These are phyloP conservation scores for Eudyptes chrysolophus DNA, from an alignment of 2,113 vertebrate genomes.

Conservation along the genomic window DNA sequence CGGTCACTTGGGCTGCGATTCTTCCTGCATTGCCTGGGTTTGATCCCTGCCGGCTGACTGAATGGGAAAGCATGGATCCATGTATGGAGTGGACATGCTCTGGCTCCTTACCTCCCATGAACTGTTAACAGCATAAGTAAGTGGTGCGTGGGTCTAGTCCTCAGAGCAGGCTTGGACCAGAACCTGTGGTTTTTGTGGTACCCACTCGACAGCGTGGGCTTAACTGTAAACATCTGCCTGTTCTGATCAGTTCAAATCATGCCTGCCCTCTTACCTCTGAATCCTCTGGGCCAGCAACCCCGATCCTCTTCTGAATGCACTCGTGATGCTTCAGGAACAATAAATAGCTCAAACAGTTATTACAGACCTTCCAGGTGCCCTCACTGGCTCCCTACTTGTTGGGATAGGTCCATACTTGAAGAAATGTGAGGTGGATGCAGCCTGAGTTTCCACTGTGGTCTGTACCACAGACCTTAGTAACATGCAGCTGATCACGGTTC, in stretches of 20 bases:
- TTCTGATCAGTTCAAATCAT: not conserved
- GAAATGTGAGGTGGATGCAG: not conserved
- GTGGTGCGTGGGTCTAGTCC: rapidly evolving
- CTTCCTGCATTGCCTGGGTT: not conserved
- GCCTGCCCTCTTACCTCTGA: not conserved
- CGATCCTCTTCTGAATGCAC: not conserved
- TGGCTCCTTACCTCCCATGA: not conserved
- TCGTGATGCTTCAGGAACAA: not conserved
- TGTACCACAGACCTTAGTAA: not conserved
- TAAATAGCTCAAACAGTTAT: not conserved
- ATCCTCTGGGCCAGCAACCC: not conserved
- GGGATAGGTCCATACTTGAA: not conserved
- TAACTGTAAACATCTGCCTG: not conserved
- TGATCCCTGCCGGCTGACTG: not conserved
- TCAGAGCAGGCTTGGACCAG: not conserved
- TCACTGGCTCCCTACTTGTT: not conserved
- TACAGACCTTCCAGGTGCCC: not conserved
- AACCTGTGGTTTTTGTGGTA: not conserved
- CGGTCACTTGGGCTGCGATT: rapidly evolving
- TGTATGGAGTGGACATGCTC: not conserved
- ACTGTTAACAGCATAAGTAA: not conserved
- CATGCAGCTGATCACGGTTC: not conserved
- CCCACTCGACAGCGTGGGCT: rapidly evolving
- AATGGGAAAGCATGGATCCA: not conserved
- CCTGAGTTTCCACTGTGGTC: not conserved